Evolutionary conservation across 2,797 vertebrate species (phyloP).

Genomic region (Pteropus rufus): DNA sequence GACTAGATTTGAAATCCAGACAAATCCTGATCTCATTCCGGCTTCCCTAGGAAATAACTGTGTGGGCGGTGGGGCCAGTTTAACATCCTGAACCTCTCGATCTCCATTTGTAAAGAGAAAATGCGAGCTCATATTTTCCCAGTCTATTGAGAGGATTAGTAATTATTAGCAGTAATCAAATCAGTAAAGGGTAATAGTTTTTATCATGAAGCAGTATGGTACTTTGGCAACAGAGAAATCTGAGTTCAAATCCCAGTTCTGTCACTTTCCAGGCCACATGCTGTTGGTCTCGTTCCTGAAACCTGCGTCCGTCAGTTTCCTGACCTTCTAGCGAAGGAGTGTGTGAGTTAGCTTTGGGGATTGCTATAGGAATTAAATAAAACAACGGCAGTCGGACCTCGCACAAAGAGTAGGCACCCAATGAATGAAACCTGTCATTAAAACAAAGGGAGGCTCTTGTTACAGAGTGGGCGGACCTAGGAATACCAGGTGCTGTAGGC

Average conservation of each 20-base stretch:
- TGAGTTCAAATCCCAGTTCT: not conserved
- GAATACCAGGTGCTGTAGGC: too few relatives aligned
- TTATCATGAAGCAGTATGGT: fast-evolving
- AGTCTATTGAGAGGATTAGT: fast-evolving
- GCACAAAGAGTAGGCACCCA: not conserved
- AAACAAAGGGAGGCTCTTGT: not conserved
- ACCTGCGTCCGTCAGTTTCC: not conserved
- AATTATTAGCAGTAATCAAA: not conserved
- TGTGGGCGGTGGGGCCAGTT: fast-evolving
- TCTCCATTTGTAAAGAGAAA: not conserved
- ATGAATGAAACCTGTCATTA: not conserved
- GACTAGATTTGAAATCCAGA: not conserved
- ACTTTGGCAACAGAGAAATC: not conserved
- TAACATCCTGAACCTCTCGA: not conserved
- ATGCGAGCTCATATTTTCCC: not conserved
- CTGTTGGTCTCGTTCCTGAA: not conserved
- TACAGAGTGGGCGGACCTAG: too few relatives aligned
- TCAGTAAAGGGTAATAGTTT: not conserved
- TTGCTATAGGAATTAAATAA: not conserved
- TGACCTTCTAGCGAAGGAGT: not conserved
- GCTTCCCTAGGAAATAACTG: not conserved
- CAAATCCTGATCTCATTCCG: not conserved
- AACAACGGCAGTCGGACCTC: not conserved
- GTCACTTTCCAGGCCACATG: not conserved
- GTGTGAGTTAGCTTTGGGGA: not conserved